Conservation (phyloP, 1,140 invertebrate species). For the Scaptomyza pallida region DNA sequence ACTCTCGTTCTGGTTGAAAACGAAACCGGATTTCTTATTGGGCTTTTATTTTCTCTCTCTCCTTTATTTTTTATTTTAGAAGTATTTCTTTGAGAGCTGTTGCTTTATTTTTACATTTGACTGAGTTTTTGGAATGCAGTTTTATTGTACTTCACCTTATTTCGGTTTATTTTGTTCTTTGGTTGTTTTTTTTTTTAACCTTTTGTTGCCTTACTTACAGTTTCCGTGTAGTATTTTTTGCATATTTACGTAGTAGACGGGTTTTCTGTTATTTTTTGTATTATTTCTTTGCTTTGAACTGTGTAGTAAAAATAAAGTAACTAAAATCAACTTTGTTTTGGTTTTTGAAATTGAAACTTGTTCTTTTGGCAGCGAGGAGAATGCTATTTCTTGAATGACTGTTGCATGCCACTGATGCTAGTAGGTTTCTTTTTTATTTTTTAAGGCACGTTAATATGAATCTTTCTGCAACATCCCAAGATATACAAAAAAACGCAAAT, state of each 20-base stretch:
- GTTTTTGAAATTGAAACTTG: slow-evolving; percentile 61
- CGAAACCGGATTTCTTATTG: slow-evolving; percentile 79
- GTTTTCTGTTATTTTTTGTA: slow-evolving; percentile 26
- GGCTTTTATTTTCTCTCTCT: slow-evolving; percentile 22
- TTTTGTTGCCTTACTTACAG: slow-evolving; percentile 53
- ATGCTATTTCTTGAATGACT: slow-evolving; percentile 36
- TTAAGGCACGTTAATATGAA: too few relatives aligned
- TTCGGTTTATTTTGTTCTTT: slow-evolving; percentile 38
- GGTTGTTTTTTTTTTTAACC: slow-evolving; percentile 18
- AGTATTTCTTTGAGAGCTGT: slow-evolving; percentile 53
- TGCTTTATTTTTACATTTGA: slow-evolving; percentile 63
- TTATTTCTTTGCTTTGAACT: slow-evolving; percentile 19
- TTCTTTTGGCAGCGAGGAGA: slow-evolving; percentile 21
- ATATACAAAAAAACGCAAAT: too few relatives aligned
- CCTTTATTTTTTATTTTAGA: slow-evolving; percentile 53
- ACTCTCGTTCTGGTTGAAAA: slow-evolving; percentile 72
- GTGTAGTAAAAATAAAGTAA: slow-evolving; percentile 29
- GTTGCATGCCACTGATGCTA: slow-evolving; percentile 7
- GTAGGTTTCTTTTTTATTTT: too few relatives aligned
- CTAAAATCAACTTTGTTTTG: slow-evolving; percentile 63
- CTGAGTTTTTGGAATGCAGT: slow-evolving; percentile 77
- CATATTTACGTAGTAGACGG: slow-evolving; percentile 44
- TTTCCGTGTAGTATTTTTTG: slow-evolving; percentile 63
- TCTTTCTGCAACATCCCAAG: too few relatives aligned
- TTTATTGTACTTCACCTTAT: slow-evolving; percentile 55